phyloP scores from a whole-genome alignment of 2,797 vertebrate species.

The Apodemus agrarius region DNA sequence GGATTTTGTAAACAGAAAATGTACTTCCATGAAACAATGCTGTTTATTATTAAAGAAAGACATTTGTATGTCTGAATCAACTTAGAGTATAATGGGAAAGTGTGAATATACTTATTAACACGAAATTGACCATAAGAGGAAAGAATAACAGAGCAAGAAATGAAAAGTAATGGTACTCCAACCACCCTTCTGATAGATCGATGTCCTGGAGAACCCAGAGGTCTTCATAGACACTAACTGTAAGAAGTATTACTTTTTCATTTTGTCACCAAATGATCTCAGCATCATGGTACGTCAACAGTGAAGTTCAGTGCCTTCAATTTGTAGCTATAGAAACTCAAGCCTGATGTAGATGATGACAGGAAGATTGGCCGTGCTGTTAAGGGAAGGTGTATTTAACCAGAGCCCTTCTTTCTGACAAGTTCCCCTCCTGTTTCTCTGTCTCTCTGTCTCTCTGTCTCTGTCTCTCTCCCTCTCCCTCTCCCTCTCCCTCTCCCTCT shows the following conservation, averaged over 20 bases:
- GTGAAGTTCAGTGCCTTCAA: background rate
- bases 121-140: background rate
- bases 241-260: background rate
- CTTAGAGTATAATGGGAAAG: constrained; percentile 23
- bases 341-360: background rate
- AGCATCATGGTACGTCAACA: background rate
- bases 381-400: background rate
- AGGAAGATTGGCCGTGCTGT: background rate
- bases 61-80: background rate
- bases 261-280: background rate
- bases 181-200: background rate
- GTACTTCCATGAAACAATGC: constrained; percentile 24
- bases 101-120: constrained; percentile 27
- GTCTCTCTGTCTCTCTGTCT: background rate
- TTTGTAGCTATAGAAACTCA: constrained; percentile 6
- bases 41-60: constrained; percentile 38
- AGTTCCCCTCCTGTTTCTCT: background rate
- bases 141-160: background rate
- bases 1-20: background rate
- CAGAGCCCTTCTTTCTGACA: background rate
- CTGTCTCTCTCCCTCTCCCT: background rate
- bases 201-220: background rate
- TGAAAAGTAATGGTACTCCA: background rate
- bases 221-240: background rate
- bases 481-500: background rate